A percentile compares a stretch with the other conserved stretches of the same genome.
Evolutionary conservation across 2,888 invertebrate genomes (phyloP).

Genomic region (Drosophila austrosaltans): DNA sequence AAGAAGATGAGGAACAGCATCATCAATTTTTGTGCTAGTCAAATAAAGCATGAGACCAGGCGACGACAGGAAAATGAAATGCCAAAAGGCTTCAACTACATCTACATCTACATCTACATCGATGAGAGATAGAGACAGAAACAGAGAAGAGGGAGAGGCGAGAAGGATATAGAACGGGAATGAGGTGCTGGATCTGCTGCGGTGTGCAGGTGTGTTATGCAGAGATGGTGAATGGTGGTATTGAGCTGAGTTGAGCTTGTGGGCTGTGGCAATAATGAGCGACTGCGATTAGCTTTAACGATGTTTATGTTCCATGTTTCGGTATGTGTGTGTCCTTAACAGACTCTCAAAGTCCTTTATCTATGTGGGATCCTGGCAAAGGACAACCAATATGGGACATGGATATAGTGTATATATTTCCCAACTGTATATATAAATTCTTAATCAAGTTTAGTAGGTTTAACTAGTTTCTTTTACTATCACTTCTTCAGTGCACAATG

Average conservation of each 20-base stretch:
- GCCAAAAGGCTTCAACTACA: slow-evolving; percentile 22
- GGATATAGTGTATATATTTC: too few relatives aligned
- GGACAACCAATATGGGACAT: neutral
- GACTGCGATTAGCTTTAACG: slow-evolving; percentile 74
- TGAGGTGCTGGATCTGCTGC: slow-evolving; percentile 17
- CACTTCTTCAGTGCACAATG: too few relatives aligned
- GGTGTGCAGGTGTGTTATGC: slow-evolving; percentile 46
- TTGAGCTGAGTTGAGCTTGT: slow-evolving; percentile 48
- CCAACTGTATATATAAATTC: too few relatives aligned
- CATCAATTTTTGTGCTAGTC: slow-evolving; percentile 22
- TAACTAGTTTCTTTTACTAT: too few relatives aligned
- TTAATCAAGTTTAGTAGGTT: too few relatives aligned
- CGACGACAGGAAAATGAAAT: slow-evolving; percentile 41
- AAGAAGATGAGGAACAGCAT: slow-evolving; percentile 30
- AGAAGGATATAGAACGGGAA: slow-evolving; percentile 6
- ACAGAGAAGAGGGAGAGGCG: neutral
- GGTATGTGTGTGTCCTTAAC: slow-evolving; percentile 38
- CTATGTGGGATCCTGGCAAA: neutral
- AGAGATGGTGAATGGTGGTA: slow-evolving; percentile 18
- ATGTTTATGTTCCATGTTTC: slow-evolving; percentile 34
- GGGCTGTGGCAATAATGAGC: slow-evolving; percentile 53
- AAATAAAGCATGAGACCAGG: slow-evolving; percentile 46
- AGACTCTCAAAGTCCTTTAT: neutral
- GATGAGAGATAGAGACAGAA: neutral
- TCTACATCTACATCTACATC: neutral